A percentile compares a stretch with the other conserved stretches of the same genome.
Evolutionary conservation across 2,113 vertebrate species (phyloP).

Genomic region (Melozone crissalis): DNA sequence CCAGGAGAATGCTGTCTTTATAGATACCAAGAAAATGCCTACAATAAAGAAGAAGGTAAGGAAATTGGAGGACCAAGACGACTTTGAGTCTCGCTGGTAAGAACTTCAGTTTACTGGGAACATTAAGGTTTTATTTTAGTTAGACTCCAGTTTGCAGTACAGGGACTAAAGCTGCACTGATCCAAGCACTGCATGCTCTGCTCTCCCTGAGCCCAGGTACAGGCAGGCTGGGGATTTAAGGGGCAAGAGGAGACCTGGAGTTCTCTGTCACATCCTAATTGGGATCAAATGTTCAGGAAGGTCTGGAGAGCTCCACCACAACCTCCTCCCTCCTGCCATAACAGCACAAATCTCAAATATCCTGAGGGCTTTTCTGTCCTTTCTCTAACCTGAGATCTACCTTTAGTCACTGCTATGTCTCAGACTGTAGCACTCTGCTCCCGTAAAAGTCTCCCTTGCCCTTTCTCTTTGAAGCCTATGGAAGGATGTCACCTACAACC

Average conservation of each 20-base stretch:
- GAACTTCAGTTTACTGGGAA: conserved; percentile 24
- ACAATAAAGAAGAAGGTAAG: conserved; percentile 97
- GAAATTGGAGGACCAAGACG: conserved; percentile 94
- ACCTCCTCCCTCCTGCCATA: background rate
- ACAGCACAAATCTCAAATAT: background rate
- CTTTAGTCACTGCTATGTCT: background rate
- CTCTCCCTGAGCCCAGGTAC: background rate
- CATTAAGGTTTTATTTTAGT: background rate
- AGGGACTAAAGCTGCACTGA: background rate
- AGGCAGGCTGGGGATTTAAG: background rate
- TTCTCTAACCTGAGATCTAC: background rate
- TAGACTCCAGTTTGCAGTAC: background rate
- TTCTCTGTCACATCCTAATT: background rate
- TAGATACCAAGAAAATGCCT: conserved; percentile 95
- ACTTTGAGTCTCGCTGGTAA: conserved; percentile 94
- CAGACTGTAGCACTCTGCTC: background rate
- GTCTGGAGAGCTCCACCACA: background rate
- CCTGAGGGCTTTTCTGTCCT: background rate
- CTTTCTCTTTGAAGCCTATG: conserved; percentile 79
- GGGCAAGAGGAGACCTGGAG: background rate
- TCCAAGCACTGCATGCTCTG: background rate
- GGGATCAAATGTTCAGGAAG: background rate
- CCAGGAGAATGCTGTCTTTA: conserved; percentile 93
- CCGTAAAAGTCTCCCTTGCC: background rate
- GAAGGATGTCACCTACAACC: conserved; percentile 94